Evolutionary conservation across 2,113 vertebrate species (phyloP).

Genomic region (Rhodinocichla rosea): DNA sequence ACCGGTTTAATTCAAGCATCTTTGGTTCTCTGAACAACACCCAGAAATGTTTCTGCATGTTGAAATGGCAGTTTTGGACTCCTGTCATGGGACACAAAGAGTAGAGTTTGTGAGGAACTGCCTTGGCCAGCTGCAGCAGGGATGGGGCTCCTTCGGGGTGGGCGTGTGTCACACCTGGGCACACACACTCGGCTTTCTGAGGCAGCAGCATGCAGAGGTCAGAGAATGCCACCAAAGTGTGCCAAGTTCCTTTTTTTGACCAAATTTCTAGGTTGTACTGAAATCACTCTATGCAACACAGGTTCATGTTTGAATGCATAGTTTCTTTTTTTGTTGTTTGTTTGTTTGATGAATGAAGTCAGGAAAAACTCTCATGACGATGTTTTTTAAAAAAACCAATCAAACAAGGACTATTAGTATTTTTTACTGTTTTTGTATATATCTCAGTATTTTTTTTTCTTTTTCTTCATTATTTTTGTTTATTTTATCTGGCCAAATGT

Average conservation of each 20-base stretch:
- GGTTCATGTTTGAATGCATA: constrained; percentile 78
- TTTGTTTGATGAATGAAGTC: constrained; percentile 65
- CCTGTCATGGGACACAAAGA: neutral
- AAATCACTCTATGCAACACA: constrained; percentile 97
- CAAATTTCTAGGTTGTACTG: constrained; percentile 81
- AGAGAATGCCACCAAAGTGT: constrained; percentile 73
- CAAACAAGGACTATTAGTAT: constrained; percentile 66
- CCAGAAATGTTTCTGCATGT: neutral
- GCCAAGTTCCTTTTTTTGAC: constrained; percentile 79
- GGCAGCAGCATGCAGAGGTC: constrained; percentile 28
- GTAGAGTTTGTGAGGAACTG: neutral
- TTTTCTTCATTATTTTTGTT: constrained; percentile 68
- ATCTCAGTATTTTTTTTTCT: constrained; percentile 58
- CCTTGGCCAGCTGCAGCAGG: neutral
- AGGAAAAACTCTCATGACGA: constrained; percentile 71
- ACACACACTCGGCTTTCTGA: neutral
- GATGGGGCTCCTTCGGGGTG: neutral
- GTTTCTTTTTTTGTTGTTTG: constrained; percentile 24
- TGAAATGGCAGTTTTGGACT: neutral
- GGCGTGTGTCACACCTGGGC: neutral
- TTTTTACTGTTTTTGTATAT: constrained; percentile 82
- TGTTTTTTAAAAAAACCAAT: constrained; percentile 62
- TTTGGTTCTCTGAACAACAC: neutral
- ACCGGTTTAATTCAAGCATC: neutral
- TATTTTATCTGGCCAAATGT: constrained; percentile 71